Percentiles rank a stretch among this genome's conserved stretches.
Conservation (phyloP, 1,140 invertebrate species). For the Caenorhabditis elegans region WBcel235 BX284605.5:20661001-20661500, state of each 20-base stretch:
- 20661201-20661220: not conserved
- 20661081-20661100: not conserved
- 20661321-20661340: not conserved
- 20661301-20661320: slow-evolving; percentile 27
- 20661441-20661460: too few relatives aligned
- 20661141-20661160: slow-evolving; percentile 34
- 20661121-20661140: slow-evolving; percentile 18
- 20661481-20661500: too few relatives aligned
- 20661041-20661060: not conserved
- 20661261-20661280: slow-evolving; percentile 23
- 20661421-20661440: too few relatives aligned
- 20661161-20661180: slow-evolving; percentile 2
- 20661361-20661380: too few relatives aligned
- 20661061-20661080: not conserved
- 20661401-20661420: too few relatives aligned
- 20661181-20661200: slow-evolving; percentile 35
- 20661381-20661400: too few relatives aligned
- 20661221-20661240: slow-evolving; percentile 5
- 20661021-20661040: not conserved
- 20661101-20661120: slow-evolving; percentile 22
- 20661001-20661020: slow-evolving; percentile 10
- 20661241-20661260: slow-evolving; percentile 35
- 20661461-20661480: too few relatives aligned
- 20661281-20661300: slow-evolving; percentile 38
- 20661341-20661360: too few relatives aligned